These are phyloP conservation scores for Illadopsis cleaveri DNA, from an alignment of 2,113 vertebrate genomes.

Conservation along the genomic window DNA sequence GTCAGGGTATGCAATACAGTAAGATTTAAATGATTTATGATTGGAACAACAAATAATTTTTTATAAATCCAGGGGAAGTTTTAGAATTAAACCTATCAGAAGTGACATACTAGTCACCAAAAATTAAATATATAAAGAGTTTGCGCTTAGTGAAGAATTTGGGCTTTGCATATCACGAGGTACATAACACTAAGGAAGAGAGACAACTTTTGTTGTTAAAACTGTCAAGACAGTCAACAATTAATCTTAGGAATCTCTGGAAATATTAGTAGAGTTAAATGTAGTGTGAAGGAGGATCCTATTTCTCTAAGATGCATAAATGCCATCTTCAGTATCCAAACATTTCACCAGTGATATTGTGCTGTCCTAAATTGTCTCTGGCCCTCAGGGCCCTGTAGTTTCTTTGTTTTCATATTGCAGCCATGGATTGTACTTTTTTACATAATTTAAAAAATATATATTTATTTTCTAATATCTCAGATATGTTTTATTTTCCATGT, in stretches of 20 bases:
- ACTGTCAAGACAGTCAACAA: background rate
- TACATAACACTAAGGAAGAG: background rate
- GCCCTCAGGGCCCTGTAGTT: background rate
- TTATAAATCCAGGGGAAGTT: background rate
- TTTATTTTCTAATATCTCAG: background rate
- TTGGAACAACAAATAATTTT: background rate
- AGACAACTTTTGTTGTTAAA: background rate
- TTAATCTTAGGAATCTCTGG: background rate
- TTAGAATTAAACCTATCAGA: background rate
- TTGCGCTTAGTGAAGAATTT: background rate
- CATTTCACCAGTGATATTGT: background rate
- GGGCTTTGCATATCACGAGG: background rate
- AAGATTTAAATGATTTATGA: background rate
- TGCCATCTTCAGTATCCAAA: background rate
- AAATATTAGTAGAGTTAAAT: background rate
- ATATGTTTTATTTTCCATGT: background rate
- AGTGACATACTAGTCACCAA: background rate
- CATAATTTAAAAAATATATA: no score
- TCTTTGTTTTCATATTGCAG: slow-evolving; percentile 58
- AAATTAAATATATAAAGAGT: background rate
- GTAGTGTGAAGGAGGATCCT: background rate
- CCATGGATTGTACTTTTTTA: background rate
- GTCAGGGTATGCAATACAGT: background rate
- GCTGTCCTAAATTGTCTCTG: background rate
- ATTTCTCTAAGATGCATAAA: background rate